Conservation (phyloP, 2,113 vertebrate species). For the Hippocampus mohnikei region DNA sequence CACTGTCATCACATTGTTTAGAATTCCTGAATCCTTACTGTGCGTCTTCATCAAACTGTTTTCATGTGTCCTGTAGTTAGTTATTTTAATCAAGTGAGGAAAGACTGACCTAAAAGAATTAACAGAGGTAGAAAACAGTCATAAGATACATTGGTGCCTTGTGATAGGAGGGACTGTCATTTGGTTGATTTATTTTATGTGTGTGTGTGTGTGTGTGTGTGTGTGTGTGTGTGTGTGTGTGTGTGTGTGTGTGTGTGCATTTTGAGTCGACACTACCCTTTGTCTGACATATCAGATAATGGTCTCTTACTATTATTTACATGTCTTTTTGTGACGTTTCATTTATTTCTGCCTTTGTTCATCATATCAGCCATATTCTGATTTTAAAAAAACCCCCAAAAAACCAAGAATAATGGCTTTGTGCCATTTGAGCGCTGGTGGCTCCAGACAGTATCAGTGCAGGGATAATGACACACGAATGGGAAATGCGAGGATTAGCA, state of each 20-base stretch:
- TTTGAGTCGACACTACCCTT: conserved; percentile 4
- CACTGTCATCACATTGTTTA: not conserved
- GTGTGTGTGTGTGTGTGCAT: conserved; percentile 16
- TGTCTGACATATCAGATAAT: conserved; percentile 18
- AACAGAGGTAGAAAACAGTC: no score
- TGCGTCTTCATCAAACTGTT: not conserved
- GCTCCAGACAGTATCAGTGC: conserved; percentile 54
- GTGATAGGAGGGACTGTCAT: no score
- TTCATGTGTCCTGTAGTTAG: not conserved
- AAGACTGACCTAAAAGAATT: no score
- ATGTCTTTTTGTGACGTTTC: conserved; percentile 6
- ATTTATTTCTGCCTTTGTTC: conserved; percentile 10
- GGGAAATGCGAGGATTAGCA: conserved; percentile 56
- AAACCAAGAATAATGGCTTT: conserved; percentile 18
- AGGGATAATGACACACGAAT: conserved; percentile 58
- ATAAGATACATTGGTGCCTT: no score
- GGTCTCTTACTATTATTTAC: conserved; percentile 11
- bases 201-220: conserved; percentile 16
- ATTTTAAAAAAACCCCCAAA: conserved; percentile 11
- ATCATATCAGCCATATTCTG: conserved; percentile 4
- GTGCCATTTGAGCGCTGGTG: conserved; percentile 29
- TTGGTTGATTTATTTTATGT: not conserved
- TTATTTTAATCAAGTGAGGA: no score
- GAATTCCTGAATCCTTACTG: not conserved
- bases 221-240: conserved; percentile 14